Percentiles rank a stretch among this genome's conserved stretches.
Conservation (phyloP, 2,113 vertebrate species). For the Mesitornis unicolor region DNA sequence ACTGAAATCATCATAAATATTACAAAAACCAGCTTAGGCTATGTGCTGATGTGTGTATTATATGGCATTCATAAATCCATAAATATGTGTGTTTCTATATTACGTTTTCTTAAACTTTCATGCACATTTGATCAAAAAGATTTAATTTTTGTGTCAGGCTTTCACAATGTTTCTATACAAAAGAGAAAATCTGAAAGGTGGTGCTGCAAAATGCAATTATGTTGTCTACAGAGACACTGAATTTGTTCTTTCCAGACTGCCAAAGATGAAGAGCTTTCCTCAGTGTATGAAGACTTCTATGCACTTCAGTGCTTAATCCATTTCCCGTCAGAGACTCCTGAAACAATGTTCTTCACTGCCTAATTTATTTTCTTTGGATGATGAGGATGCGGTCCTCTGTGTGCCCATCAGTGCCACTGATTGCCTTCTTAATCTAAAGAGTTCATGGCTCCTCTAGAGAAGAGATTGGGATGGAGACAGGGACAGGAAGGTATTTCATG, state of each 20-base stretch:
- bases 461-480: neutral
- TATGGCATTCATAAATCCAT: neutral
- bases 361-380: neutral
- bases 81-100: neutral
- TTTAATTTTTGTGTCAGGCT: neutral
- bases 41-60: neutral
- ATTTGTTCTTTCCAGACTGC: neutral
- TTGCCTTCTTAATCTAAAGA: neutral
- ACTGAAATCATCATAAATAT: neutral
- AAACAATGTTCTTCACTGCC: neutral
- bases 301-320: neutral
- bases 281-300: neutral
- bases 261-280: neutral
- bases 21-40: neutral
- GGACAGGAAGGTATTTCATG: neutral
- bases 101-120: neutral
- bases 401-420: neutral
- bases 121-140: neutral
- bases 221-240: neutral
- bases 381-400: neutral
- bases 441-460: neutral
- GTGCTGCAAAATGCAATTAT: neutral
- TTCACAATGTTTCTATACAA: neutral
- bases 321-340: neutral
- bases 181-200: neutral